phyloP scores from a whole-genome alignment of 2,797 vertebrate species.

The Craterocephalus amniculus region DNA sequence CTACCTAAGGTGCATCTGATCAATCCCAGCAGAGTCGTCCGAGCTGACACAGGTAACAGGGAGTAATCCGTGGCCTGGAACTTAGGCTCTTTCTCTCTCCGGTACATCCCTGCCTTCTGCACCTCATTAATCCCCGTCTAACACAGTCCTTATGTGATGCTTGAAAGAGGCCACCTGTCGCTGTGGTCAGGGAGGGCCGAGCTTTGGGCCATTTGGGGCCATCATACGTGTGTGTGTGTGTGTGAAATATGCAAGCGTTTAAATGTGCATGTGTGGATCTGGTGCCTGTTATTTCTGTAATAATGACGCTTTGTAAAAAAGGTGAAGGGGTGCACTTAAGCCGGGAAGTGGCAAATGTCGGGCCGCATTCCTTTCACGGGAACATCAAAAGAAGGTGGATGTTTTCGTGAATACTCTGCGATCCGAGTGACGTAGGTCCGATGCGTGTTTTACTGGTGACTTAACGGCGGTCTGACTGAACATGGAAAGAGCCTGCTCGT shows the following conservation, averaged over 20 bases:
- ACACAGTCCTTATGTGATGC: slow-evolving; percentile 64
- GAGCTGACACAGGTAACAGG: slow-evolving; percentile 77
- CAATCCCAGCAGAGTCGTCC: slow-evolving; percentile 51
- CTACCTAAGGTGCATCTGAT: slow-evolving; percentile 52
- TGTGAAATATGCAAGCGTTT: neutral
- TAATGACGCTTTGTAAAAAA: neutral
- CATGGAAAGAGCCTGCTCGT: slow-evolving; percentile 58
- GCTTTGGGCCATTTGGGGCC: slow-evolving; percentile 31
- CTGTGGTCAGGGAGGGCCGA: slow-evolving; percentile 35
- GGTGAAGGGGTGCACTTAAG: neutral
- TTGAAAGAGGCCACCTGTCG: slow-evolving; percentile 74
- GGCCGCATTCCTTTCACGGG: slow-evolving; percentile 46
- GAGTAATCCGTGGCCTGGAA: slow-evolving; percentile 77
- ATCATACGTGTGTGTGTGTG: neutral
- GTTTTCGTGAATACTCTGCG: slow-evolving; percentile 27
- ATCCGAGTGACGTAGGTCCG: slow-evolving; percentile 38
- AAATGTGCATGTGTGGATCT: neutral
- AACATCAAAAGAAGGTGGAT: slow-evolving; percentile 29
- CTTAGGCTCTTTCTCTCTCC: slow-evolving; percentile 42
- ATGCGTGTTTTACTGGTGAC: slow-evolving; percentile 55
- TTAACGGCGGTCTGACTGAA: slow-evolving; percentile 45
- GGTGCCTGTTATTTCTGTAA: neutral
- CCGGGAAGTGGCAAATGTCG: slow-evolving; percentile 14
- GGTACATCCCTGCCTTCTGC: slow-evolving; percentile 67
- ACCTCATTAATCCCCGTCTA: slow-evolving; percentile 76